phyloP scores from a whole-genome alignment of 1,140 invertebrate species.

The Pteromalus puparum region DNA sequence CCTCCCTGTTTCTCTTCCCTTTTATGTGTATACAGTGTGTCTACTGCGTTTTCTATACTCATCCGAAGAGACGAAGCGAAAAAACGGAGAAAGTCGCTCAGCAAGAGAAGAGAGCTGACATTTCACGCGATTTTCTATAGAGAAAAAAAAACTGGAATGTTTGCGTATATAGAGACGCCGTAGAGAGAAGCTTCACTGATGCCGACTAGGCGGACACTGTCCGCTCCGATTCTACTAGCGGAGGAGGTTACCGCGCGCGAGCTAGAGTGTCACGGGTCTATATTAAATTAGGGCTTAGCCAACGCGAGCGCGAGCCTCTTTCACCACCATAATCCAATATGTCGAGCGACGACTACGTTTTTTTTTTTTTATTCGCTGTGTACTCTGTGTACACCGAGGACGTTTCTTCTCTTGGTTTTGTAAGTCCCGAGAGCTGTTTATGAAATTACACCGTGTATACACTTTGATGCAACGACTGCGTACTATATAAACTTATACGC shows the following conservation, averaged over 20 bases:
- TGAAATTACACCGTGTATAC: not conserved
- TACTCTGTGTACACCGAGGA: too few relatives aligned
- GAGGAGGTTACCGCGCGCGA: slow-evolving; percentile 53
- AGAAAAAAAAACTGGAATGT: not conserved
- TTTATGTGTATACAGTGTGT: not conserved
- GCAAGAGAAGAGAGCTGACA: not conserved
- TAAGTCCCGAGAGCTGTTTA: not conserved
- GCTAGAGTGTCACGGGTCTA: slow-evolving; percentile 50
- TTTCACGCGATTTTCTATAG: not conserved
- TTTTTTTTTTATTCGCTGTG: not conserved
- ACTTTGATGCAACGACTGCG: not conserved
- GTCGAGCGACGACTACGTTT: not conserved
- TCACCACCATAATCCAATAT: slow-evolving; percentile 59
- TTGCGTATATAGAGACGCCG: not conserved
- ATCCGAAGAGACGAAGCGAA: not conserved
- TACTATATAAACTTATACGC: too few relatives aligned
- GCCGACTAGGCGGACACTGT: slow-evolving; percentile 69
- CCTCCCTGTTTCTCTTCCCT: not conserved
- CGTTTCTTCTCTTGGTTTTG: not conserved
- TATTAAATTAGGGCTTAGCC: slow-evolving; percentile 67
- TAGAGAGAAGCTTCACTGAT: slow-evolving; percentile 59
- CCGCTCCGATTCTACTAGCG: slow-evolving; percentile 63
- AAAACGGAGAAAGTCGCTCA: not conserved
- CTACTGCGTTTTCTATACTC: not conserved
- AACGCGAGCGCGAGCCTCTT: slow-evolving; percentile 4